Base-by-base conservation (phyloP, 2,797 vertebrate genomes). In the Florisuga fusca region DNA sequence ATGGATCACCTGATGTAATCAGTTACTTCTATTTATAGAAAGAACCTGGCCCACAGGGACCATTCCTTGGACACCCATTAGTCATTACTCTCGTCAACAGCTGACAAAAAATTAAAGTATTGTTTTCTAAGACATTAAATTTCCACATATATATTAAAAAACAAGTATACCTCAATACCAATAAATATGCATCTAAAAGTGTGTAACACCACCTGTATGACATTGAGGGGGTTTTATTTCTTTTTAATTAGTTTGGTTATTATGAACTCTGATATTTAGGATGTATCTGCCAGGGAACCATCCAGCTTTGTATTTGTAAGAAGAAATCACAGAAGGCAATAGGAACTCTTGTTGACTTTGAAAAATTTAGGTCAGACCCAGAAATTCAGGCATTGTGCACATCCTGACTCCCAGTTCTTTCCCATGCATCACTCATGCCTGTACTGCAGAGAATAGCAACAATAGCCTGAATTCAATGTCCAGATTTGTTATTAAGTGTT, bases 351-450 rank as follows among this genome's bases (percentile, higher is more conserved):
- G 67, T 29, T 94, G 94, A 93, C 90, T 95, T 95, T n/a, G 75
- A 86, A 87, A 94, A 96, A 96, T 94, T 66, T 93, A 78, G 92
- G 84, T 90, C 91, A 94, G 84, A 74, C 57, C 41, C 91, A 91
- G 89, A 95, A 90, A 95, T 87, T 76, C 90, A 96, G 91, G 50
- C 62, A 69, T 51, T 84, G 54, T 90, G 85, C 69, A 88, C 76
- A 78, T 48, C 66, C 93, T 15, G n/a, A 88, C 77, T 94, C 58
- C 74, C 9, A 21, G 31, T 95, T 89, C 90, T 87, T 87, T 94
- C 26, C 41, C 36, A 75, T 58, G 87, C 63, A 93, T 83, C 75
- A 10, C 82, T 91, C 87, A 38, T 25, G 87, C 83, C 90, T 73
- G 88, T 69, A 50, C 80, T 23, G 61, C 91, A 95, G 90, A 92